Base-by-base conservation (phyloP, 2,888 invertebrate genomes). In the Doris montereyensis region DNA sequence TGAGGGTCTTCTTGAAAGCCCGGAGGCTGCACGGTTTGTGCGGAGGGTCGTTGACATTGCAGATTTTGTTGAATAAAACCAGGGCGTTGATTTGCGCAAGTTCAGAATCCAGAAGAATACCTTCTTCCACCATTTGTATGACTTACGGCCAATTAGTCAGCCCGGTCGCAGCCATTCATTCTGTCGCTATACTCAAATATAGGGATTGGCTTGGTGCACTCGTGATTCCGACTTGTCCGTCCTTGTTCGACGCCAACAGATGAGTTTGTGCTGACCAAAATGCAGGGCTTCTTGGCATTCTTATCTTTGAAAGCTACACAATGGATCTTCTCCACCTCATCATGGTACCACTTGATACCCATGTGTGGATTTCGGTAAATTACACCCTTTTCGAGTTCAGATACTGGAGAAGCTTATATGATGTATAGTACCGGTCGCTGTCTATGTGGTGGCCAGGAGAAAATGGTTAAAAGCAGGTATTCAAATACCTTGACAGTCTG, bases 111-210 rank as follows among this genome's bases (percentile, higher is more conserved):
- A 65, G 28, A 4, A 65, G 67, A 65, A 65, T 2, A 65, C 10
- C 28, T 65, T 65, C 67, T n/a, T n/a, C n/a, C 67, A 24, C 67
- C 67, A 65, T 24, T 65, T 65, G 2, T 24, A 24, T 10, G 67
- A 26, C 26, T 65, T 65, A 4, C 67, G 24, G 10, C 28, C 28
- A 30, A 65, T 30, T 65, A 30, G 67, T 65, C 67, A 13, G 28
- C 67, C 2, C 67, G 24, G 67, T 65, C 67, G 28, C 67, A 65
- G 21, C 67, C 67, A 26, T 65, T 65, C 67, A 65, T 65, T 2
- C 28, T 10, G 21, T 3, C 28, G 24, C 28, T 65, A 13, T 65
- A 65, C 10, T 21, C 21, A 2, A 24, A 13, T 4, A 65, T 13
- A 2, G 4, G 67, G 3, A 26, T 26, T 24, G 67, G 67, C 24